Evolutionary conservation across 2,888 invertebrate species (phyloP).

Genomic region (Bembecia ichneumoniformis): DNA sequence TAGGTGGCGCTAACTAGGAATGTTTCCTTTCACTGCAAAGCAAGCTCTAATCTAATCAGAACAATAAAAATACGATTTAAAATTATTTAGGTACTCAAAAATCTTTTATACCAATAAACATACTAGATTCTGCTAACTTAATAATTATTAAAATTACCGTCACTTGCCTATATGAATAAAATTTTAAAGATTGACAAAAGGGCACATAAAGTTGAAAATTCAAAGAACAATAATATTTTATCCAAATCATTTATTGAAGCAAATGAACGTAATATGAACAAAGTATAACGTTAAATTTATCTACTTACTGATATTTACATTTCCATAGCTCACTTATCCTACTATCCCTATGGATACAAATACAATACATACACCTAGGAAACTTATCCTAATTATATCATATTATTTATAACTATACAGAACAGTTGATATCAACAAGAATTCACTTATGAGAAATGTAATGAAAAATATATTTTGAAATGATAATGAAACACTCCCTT

Average conservation of each 20-base stretch:
- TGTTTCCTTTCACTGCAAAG: too few species aligned
- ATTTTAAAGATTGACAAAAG: too few species aligned
- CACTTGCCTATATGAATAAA: too few species aligned
- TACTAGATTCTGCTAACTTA: too few species aligned
- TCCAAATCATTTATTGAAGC: constrained; percentile 73
- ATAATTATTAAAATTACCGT: too few species aligned
- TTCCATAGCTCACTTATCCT: constrained; percentile 60
- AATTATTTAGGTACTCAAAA: too few species aligned
- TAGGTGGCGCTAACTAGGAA: too few species aligned
- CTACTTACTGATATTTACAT: constrained; percentile 73
- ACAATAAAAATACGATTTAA: too few species aligned
- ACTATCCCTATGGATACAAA: constrained; percentile 48
- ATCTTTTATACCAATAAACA: too few species aligned
- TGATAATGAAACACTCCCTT: not conserved
- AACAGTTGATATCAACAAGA: constrained; percentile 19
- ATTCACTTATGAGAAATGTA: not conserved
- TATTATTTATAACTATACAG: constrained; percentile 43
- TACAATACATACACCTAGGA: constrained; percentile 57
- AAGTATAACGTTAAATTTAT: constrained; percentile 72
- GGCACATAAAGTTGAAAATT: too few species aligned
- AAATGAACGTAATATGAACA: constrained; percentile 72
- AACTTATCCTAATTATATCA: constrained; percentile 36
- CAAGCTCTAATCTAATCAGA: too few species aligned
- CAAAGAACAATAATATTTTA: constrained; percentile 15
- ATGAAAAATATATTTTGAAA: not conserved